A percentile compares a stretch with the other conserved stretches of the same genome.
Conservation (phyloP, 2,888 invertebrate genomes). For the Masnerella sp. region DNA sequence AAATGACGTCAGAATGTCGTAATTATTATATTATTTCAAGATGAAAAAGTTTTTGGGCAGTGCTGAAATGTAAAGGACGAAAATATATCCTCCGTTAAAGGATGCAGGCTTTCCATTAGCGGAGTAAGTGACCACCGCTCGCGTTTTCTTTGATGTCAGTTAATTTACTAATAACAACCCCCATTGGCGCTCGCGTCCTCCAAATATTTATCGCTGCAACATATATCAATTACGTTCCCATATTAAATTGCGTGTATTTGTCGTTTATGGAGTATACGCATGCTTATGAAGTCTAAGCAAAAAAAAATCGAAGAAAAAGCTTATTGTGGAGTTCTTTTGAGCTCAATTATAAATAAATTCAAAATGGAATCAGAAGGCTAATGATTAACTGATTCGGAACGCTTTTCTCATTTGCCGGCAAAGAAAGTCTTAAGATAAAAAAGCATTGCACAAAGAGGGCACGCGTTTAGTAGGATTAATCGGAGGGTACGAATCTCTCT, state of each 20-base stretch:
- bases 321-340: neutral
- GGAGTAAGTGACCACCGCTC: constrained; percentile 70
- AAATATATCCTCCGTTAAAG: constrained; percentile 56
- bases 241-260: constrained; percentile 66
- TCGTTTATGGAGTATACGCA: constrained; percentile 61
- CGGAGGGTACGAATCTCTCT: constrained; percentile 51
- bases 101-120: constrained; percentile 69
- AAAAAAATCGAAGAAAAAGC: neutral
- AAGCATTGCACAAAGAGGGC: constrained; percentile 58
- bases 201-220: constrained; percentile 77
- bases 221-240: constrained; percentile 68
- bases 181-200: constrained; percentile 68
- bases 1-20: too few species aligned
- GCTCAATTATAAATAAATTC: constrained; percentile 27
- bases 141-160: constrained; percentile 77
- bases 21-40: constrained; percentile 14
- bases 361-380: constrained; percentile 31
- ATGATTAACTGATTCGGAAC: constrained; percentile 47
- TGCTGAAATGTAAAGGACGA: constrained; percentile 49
- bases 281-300: too few species aligned
- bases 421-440: constrained; percentile 54
- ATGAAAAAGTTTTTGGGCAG: constrained; percentile 19
- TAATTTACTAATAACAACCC: constrained; percentile 78
- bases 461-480: constrained; percentile 58
- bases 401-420: constrained; percentile 48